Evolutionary conservation across 2,797 vertebrate species (phyloP), one percentile per base, ranked within the genome.

Genomic region (Hozukius guyotensis): DNA sequence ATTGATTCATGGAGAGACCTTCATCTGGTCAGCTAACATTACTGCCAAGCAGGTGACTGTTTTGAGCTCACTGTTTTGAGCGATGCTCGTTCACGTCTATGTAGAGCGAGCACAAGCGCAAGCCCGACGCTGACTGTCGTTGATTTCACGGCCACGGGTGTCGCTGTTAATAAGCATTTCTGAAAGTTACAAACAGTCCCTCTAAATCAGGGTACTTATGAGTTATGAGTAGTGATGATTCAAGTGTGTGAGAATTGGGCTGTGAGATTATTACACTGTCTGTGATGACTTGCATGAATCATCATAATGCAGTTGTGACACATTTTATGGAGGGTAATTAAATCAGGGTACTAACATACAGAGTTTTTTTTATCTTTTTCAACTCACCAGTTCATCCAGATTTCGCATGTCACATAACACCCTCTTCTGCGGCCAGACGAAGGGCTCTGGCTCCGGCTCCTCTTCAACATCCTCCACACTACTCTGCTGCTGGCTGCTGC

Each of bases 321-420:
- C 29, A 64, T 38, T 31, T 24, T 27, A 20, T 8, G 13, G 22
- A 16, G 22, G n/a, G 16, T 8, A 24, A 60, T 14, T 34, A 5
- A 4, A 63, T 18, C 7, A 22, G 12, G 16, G 18, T 12, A 36
- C 6, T 49, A 27, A 66, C 20, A 53, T 3, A 55, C 14, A 67
- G n/a, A 10, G 8, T 3, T 0, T 46, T 18, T 18, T 46, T 8
- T 32, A 32, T 34, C 32, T 34, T 34, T 0, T 63, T 38, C 31
- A 72, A 94, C 98, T 98, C 92, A 99, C 98, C 98, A 99, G 89
- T 87, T 99, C 98, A 3, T 99, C 98, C 78, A 99, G 90, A 94
- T 99, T 99, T 60, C 96, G 95, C 93, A 99, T 97, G 93, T 99
- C 98, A 20, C 95, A 97, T 71, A 97, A 90, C 1, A 97, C 91